A percentile compares a stretch with the other conserved stretches of the same genome.
phyloP scores from a whole-genome alignment of 2,113 vertebrate species.

The Protomyctophum bolini region DNA sequence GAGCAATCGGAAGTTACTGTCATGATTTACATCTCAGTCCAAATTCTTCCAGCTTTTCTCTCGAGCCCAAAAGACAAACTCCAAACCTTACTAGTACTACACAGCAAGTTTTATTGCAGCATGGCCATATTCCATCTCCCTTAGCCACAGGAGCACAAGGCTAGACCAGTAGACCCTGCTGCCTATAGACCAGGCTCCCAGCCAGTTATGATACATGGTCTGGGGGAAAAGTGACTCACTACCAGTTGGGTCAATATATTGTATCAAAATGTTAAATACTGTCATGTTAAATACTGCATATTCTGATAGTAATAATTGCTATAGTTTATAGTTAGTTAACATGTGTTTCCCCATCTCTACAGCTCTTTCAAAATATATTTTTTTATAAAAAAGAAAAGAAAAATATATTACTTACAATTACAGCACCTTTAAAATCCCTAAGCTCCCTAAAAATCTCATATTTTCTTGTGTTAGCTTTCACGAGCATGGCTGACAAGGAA shows the following conservation, averaged over 20 bases:
- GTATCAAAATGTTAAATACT: background rate
- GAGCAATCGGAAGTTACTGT: background rate
- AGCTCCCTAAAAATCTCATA: slow-evolving; percentile 13
- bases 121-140: slow-evolving; percentile 48
- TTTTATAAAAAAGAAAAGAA: too few species aligned
- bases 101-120: slow-evolving; percentile 59
- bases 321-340: too few species aligned
- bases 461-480: slow-evolving; percentile 36
- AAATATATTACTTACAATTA: background rate
- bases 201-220: slow-evolving; percentile 35
- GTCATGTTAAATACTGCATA: too few species aligned
- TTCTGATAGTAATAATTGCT: too few species aligned
- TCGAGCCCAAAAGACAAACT: slow-evolving; percentile 45
- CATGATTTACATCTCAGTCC: slow-evolving; percentile 50
- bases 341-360: too few species aligned
- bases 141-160: slow-evolving; percentile 32
- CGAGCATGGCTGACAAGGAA: slow-evolving; percentile 22
- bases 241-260: background rate
- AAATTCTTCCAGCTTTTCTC: slow-evolving; percentile 13
- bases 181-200: slow-evolving; percentile 27
- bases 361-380: too few species aligned
- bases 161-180: background rate
- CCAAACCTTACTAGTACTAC: slow-evolving; percentile 26
- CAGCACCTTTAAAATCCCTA: background rate
- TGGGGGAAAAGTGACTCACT: slow-evolving; percentile 12